Base-by-base conservation (phyloP, 1,140 invertebrate species). In the Drosophila lacertosa region DNA sequence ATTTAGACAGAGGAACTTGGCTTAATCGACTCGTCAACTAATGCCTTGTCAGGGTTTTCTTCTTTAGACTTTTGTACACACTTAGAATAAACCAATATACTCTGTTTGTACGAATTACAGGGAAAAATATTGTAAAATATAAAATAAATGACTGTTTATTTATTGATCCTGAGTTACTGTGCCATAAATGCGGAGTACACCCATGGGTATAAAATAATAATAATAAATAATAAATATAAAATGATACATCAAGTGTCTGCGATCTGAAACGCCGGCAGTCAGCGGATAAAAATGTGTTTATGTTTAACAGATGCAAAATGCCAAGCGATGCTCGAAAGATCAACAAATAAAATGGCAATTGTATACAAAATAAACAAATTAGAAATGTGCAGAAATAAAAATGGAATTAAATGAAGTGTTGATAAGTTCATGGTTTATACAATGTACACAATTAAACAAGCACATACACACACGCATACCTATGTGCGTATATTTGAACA, bases 401-500 rank as follows among this genome's bases (percentile, higher is more conserved):
- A 82, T 65, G 37, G 63, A 77, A 88, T 81, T 77, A 84, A 77
- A 81, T 67, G 74, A 81, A 88, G 82, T 86, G 81, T 82, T 77
- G 82, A 86, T 88, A 71, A 88, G 74, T 88, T 75, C 81, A 82
- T 74, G 69, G 75, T 58, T 72, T 69, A 39, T 33, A 37, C 18
- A 9, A 29, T 64, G 29, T 54, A n/a, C 35, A 40, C 40, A 44
- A 11, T 76, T 11, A 58, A 29, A 10, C 13, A n/a, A 22, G 16
- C 15, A 4, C 3, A 37, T 40, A 33, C 2, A 11, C 15, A 50
- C 4, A 40, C 13, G 32, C 5, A 24, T 26, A 44, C 20, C 3
- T 44, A 29, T 48, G 4, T 20, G 20, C 3, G 11, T 26, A 45
- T 35, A 1, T n/a, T 29, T 16, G 7, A n/a, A 35, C 1, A 15